Evolutionary conservation across 2,888 invertebrate species (phyloP).

Genomic region (Thera obeliscata): DNA sequence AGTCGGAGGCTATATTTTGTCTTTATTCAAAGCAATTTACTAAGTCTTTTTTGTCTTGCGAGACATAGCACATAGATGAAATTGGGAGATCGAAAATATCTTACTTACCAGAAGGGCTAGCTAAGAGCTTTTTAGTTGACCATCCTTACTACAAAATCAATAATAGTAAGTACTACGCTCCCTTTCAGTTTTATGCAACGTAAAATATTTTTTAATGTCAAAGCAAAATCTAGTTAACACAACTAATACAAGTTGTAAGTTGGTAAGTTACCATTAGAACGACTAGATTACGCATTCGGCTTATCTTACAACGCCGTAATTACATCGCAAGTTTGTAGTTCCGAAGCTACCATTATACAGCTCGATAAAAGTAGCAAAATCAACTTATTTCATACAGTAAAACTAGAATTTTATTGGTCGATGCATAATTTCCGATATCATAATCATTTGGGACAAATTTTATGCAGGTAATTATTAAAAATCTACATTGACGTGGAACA

Average conservation of each 20-base stretch:
- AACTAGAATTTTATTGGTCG: slow-evolving; percentile 10
- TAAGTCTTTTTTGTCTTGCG: too few relatives aligned
- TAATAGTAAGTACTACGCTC: too few relatives aligned
- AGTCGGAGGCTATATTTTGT: too few relatives aligned
- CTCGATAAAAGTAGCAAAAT: slow-evolving; percentile 16
- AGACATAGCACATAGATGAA: too few relatives aligned
- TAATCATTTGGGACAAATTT: background rate
- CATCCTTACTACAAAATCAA: too few relatives aligned
- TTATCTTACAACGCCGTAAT: slow-evolving; percentile 29
- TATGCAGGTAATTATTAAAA: background rate
- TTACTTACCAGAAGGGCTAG: too few relatives aligned
- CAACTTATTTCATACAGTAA: slow-evolving; percentile 18
- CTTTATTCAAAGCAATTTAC: too few relatives aligned
- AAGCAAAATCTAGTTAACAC: background rate
- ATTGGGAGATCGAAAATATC: too few relatives aligned
- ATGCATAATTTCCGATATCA: slow-evolving; percentile 2
- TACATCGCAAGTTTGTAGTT: slow-evolving; percentile 31
- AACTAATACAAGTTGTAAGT: slow-evolving; percentile 10
- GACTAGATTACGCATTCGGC: slow-evolving; percentile 19
- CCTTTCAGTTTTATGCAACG: background rate
- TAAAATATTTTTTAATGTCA: background rate
- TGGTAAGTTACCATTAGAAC: slow-evolving; percentile 7
- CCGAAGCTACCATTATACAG: slow-evolving; percentile 25
- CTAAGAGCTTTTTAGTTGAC: too few relatives aligned
- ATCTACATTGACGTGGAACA: too few relatives aligned